Evolutionary conservation across 2,888 invertebrate genomes (phyloP), one percentile per base, ranked within the genome.

Genomic region (Calephelis perditalis): DNA sequence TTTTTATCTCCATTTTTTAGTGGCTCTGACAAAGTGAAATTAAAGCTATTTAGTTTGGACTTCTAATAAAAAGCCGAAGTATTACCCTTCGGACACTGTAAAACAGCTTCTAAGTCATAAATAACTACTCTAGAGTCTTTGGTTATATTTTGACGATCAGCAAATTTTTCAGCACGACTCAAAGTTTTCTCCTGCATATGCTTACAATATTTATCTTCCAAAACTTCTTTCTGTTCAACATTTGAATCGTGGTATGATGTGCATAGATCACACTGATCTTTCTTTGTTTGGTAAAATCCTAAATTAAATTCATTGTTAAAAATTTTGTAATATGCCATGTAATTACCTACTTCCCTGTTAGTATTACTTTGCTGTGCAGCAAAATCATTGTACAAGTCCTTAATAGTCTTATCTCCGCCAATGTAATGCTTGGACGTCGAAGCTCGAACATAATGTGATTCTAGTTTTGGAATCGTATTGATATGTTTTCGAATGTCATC

Each of bases 381-480:
- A 7, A 44, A 44, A 11, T 44, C 44, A 44, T 44, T 44, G 44
- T 44, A 44, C 44, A 44, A 44, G 7, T 44, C 44, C 7, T 44
- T 9, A 10, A 44, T 44, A 10, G 44, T 44, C 11, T 44, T 44
- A 44, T 44, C 44, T 8, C 44, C 11, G 44, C 44, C 8, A 44
- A 44, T 44, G 7, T 44, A 44, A 8, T 44, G 44, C 11, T 44
- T 44, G 7, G 44, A 44, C 11, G 44, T 44, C 9, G 44, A 44
- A 26, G 60, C 45, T 15, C 56, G 43, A 36, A 60, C 40, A 47
- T 60, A 60, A 56, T 60, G 60, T 60, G 44, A 44, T 44, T 44
- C 44, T 44, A 44, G 8, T 44, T 44, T 44, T 44, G 44, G 44
- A 44, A 44, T 44, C 44, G 44, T 11, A 44, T 44, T 44, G 11